Evolutionary conservation across 2,888 invertebrate species (phyloP).

Genomic region (Drosophila sordidapex): DNA sequence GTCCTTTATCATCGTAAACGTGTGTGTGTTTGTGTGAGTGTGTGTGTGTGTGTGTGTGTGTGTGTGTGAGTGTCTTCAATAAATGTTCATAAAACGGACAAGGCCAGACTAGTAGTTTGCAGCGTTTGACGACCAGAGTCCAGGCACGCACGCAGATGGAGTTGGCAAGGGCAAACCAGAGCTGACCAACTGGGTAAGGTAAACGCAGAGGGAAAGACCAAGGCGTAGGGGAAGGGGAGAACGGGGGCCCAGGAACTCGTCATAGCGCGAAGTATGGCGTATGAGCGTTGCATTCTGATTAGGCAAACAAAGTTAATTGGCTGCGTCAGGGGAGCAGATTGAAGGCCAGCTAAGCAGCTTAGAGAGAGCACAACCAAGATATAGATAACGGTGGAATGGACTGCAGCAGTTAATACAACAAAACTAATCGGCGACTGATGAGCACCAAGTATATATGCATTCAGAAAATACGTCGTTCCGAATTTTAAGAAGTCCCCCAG

Average conservation of each 20-base stretch:
- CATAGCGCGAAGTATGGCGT: conserved; percentile 22
- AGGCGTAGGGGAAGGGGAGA: not conserved
- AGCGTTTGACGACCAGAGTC: conserved; percentile 48
- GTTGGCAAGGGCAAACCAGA: conserved; percentile 39
- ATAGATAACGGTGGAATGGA: not conserved
- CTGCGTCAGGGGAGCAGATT: conserved; percentile 55
- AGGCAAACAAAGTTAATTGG: conserved; percentile 79
- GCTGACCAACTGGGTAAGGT: conserved; percentile 44
- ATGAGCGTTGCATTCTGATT: conserved; percentile 71
- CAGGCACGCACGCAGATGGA: conserved; percentile 54
- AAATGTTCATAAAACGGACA: conserved; percentile 48
- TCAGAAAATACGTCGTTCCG: not conserved
- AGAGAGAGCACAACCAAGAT: not conserved
- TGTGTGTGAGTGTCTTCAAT: conserved; percentile 29
- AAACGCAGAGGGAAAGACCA: conserved; percentile 5
- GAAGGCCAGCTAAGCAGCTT: conserved; percentile 43
- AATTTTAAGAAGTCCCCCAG: not conserved
- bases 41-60: conserved; percentile 2
- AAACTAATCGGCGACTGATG: conserved; percentile 31
- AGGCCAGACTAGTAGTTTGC: conserved; percentile 44
- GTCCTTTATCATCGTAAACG: conserved; percentile 6
- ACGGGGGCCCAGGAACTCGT: conserved; percentile 14
- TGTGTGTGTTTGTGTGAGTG: not conserved
- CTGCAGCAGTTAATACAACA: not conserved
- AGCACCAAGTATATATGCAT: not conserved